These are phyloP conservation scores for Emys orbicularis DNA, from an alignment of 2,797 vertebrate genomes.

Conservation along the genomic window DNA sequence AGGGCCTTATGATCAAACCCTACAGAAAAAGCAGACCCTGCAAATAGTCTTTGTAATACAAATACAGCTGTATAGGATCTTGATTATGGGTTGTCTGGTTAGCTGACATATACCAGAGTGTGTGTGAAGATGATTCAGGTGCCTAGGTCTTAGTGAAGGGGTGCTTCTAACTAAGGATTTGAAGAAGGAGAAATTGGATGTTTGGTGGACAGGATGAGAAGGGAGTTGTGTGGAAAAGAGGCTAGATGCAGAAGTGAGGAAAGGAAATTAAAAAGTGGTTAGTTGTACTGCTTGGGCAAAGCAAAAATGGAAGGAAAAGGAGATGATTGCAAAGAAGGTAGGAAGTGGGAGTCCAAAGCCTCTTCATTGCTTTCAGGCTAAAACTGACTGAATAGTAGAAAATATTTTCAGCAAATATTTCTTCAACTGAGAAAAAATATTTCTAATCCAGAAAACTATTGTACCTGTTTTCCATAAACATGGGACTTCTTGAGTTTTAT, in stretches of 20 bases:
- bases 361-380: not conserved
- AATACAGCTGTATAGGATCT: not conserved
- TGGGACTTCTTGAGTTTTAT: too few species aligned
- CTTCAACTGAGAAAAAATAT: too few species aligned
- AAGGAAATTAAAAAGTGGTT: not conserved
- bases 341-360: not conserved
- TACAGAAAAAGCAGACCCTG: not conserved
- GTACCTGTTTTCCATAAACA: too few species aligned
- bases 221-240: not conserved
- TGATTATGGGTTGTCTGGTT: not conserved
- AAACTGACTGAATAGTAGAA: not conserved
- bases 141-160: not conserved
- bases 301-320: not conserved
- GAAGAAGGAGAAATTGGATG: rapidly evolving
- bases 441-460: too few species aligned
- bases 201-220: not conserved
- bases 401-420: not conserved
- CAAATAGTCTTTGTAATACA: not conserved
- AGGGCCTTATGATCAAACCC: not conserved
- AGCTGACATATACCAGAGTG: not conserved
- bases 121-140: not conserved
- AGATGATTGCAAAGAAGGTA: rapidly evolving
- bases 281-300: not conserved
- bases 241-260: not conserved
- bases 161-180: not conserved